phyloP scores from a whole-genome alignment of 2,113 vertebrate species.

The Grammomys dolichurus region DNA sequence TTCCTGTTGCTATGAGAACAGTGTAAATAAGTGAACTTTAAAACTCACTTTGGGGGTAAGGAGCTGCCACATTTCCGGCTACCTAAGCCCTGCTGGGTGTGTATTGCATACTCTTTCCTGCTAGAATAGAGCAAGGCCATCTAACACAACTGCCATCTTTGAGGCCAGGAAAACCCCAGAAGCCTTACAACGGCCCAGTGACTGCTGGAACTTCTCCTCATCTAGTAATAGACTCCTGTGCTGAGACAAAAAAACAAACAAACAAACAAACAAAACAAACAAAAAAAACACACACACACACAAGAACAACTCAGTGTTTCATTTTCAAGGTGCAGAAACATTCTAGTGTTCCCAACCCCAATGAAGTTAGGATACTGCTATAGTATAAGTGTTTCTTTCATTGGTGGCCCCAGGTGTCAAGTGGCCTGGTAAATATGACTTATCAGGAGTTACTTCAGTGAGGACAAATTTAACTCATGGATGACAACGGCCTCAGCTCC shows the following conservation, averaged over 20 bases:
- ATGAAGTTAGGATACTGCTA: not conserved
- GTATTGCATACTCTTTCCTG: slow-evolving; percentile 13
- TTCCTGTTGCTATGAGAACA: slow-evolving; percentile 78
- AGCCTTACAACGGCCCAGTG: not conserved
- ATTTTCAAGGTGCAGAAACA: not conserved
- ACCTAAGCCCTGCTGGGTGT: slow-evolving; percentile 62
- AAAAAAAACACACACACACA: no score
- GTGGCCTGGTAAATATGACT: not conserved
- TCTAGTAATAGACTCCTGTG: not conserved
- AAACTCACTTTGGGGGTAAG: slow-evolving; percentile 75
- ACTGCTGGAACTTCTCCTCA: not conserved
- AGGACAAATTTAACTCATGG: not conserved
- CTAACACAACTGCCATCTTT: slow-evolving; percentile 5
- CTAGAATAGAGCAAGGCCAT: slow-evolving; percentile 28
- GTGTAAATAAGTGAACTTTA: slow-evolving; percentile 75
- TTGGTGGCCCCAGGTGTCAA: not conserved
- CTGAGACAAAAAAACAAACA: not conserved
- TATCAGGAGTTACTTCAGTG: not conserved
- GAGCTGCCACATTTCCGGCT: slow-evolving; percentile 52
- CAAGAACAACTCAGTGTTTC: no score
- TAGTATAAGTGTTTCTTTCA: rapidly evolving
- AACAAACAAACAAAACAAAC: not conserved
- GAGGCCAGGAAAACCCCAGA: slow-evolving; percentile 59
- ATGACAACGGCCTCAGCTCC: not conserved
- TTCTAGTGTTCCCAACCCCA: not conserved